phyloP scores from a whole-genome alignment of 2,888 invertebrate genomes.

The Miltochrista miniata region DNA sequence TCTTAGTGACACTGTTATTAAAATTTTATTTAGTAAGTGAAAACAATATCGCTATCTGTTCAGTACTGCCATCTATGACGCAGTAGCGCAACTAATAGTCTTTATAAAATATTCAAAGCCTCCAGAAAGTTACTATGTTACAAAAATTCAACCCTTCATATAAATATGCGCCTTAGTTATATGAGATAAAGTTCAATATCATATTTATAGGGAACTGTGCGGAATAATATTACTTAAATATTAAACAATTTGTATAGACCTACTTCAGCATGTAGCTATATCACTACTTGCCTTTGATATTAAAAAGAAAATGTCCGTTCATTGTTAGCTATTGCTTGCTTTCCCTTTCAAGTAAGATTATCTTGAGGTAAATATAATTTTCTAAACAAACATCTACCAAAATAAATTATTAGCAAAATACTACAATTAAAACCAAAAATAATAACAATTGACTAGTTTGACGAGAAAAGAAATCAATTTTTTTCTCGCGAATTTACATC shows the following conservation, averaged over 20 bases:
- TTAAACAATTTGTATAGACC: conserved; percentile 48
- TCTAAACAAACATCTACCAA: conserved; percentile 9
- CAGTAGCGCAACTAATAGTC: conserved; percentile 28
- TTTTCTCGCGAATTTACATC: conserved; percentile 42
- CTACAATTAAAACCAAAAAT: conserved; percentile 12
- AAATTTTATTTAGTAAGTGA: no score
- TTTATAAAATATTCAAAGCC: conserved; percentile 53
- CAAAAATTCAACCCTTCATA: conserved; percentile 43
- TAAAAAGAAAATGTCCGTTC: conserved; percentile 34
- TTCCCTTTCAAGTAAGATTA: conserved; percentile 7
- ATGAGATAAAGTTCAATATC: conserved; percentile 41
- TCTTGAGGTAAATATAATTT: background rate
- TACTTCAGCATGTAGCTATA: conserved; percentile 62
- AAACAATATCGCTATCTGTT: background rate
- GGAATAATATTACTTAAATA: conserved; percentile 67
- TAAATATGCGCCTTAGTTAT: conserved; percentile 41
- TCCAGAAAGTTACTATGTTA: conserved; percentile 65
- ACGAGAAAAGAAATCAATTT: conserved; percentile 33
- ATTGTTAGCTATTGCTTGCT: conserved; percentile 46
- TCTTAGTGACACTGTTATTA: no score
- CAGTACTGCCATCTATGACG: conserved; percentile 8
- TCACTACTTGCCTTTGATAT: conserved; percentile 40
- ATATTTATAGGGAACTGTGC: conserved; percentile 30
- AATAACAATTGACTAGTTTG: conserved; percentile 23
- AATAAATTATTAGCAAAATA: conserved; percentile 7